Conservation (phyloP, 2,888 invertebrate genomes). For the Archips xylosteana region DNA sequence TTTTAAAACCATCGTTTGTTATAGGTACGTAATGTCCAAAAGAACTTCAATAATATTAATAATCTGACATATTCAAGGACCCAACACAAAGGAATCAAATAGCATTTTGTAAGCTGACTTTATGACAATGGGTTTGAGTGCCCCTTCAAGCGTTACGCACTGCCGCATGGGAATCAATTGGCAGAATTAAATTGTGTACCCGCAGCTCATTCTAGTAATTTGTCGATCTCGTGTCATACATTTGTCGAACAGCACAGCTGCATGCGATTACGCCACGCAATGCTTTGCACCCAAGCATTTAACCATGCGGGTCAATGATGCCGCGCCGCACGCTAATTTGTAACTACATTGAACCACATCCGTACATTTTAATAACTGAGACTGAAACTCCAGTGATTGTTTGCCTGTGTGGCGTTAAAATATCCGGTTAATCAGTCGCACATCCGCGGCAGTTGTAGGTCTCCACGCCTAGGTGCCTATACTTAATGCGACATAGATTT, state of each 20-base stretch:
- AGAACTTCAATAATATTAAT: too few species aligned
- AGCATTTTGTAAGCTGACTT: slow-evolving; percentile 24
- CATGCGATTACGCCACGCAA: slow-evolving; percentile 32
- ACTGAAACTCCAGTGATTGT: slow-evolving; percentile 33
- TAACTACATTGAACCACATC: slow-evolving; percentile 4
- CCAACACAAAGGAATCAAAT: slow-evolving; percentile 28
- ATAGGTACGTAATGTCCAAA: too few species aligned
- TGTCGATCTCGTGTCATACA: slow-evolving; percentile 46
- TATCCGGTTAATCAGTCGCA: slow-evolving; percentile 32
- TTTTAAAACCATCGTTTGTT: too few species aligned
- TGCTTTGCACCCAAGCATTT: slow-evolving; percentile 20
- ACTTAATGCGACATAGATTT: slow-evolving; percentile 23
- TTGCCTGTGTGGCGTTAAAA: slow-evolving; percentile 24
- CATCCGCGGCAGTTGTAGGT: slow-evolving; percentile 17
- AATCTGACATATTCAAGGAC: not conserved
- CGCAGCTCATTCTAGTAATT: slow-evolving; percentile 65
- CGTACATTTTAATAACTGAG: slow-evolving; percentile 30
- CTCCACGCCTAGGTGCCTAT: not conserved
- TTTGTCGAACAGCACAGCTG: slow-evolving; percentile 31
- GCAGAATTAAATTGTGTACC: slow-evolving; percentile 69
- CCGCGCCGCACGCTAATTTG: slow-evolving; percentile 7
- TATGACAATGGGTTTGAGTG: slow-evolving; percentile 22
- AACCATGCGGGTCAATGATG: slow-evolving; percentile 27
- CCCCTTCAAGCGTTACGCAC: slow-evolving; percentile 36
- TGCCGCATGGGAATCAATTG: slow-evolving; percentile 60